Conservation (phyloP, 2,888 invertebrate species). For the Troides helena region DNA sequence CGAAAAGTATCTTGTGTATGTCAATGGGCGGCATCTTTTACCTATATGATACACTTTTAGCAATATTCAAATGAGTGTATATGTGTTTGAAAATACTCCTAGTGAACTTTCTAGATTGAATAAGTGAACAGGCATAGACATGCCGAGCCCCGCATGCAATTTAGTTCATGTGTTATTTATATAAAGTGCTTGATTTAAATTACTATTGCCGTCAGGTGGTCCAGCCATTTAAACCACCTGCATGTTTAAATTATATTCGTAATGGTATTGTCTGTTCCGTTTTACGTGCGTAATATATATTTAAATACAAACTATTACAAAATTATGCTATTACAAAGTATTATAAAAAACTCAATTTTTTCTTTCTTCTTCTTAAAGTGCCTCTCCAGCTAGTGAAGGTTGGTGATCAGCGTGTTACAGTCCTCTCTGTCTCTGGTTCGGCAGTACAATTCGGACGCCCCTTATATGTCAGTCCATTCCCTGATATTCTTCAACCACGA, state of each 20-base stretch:
- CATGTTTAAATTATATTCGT: constrained; percentile 12
- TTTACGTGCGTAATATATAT: neutral
- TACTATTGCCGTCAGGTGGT: constrained; percentile 20
- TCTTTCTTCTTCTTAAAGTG: too few relatives aligned
- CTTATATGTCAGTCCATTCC: too few relatives aligned
- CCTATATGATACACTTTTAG: neutral
- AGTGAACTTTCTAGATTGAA: constrained; percentile 24
- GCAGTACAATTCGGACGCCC: too few relatives aligned
- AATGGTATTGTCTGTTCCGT: constrained; percentile 9
- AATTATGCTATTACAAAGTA: too few relatives aligned
- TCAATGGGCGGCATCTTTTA: too few relatives aligned
- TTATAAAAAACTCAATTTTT: too few relatives aligned
- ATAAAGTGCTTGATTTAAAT: constrained; percentile 21
- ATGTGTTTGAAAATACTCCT: neutral
- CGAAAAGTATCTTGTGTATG: too few relatives aligned
- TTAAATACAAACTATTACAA: too few relatives aligned
- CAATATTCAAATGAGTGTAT: neutral
- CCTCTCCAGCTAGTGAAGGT: too few relatives aligned
- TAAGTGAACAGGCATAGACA: neutral
- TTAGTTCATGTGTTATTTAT: constrained; percentile 17
- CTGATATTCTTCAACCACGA: too few relatives aligned
- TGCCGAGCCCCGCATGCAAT: constrained; percentile 14
- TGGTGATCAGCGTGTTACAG: too few relatives aligned
- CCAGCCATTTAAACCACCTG: constrained; percentile 13
- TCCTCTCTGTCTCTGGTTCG: too few relatives aligned